These are phyloP conservation scores for Coranthus polyacanthus DNA, from an alignment of 2,797 vertebrate species.

Conservation along the genomic window DNA sequence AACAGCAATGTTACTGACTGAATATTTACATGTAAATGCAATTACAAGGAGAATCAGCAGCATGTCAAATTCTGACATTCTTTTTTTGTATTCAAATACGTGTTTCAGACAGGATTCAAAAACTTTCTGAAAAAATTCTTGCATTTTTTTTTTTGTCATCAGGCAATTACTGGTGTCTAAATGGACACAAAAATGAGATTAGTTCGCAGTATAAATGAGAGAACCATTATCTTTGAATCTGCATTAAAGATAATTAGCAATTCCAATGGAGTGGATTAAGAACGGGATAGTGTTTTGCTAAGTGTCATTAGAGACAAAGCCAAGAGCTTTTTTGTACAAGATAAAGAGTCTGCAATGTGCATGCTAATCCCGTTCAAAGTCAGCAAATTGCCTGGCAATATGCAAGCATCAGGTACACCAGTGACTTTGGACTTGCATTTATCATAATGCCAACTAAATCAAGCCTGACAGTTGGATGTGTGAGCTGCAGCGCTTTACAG, in stretches of 20 bases:
- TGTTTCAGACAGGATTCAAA: constrained; percentile 44
- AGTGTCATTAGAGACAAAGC: constrained; percentile 72
- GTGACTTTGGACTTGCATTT: constrained; percentile 51
- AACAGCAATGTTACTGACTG: constrained; percentile 19
- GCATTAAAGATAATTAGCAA: constrained; percentile 76
- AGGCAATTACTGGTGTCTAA: constrained; percentile 60
- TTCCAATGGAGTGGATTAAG: constrained; percentile 74
- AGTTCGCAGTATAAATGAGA: constrained; percentile 58
- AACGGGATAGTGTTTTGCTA: constrained; percentile 66
- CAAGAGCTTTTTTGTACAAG: constrained; percentile 57
- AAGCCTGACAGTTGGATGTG: constrained; percentile 48
- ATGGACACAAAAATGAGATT: constrained; percentile 65
- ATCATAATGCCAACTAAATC: constrained; percentile 57
- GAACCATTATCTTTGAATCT: constrained; percentile 75
- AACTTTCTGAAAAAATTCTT: constrained; percentile 29
- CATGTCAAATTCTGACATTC: constrained; percentile 18
- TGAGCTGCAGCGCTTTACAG: constrained; percentile 29
- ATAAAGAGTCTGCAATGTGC: constrained; percentile 49
- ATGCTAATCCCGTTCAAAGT: constrained; percentile 63
- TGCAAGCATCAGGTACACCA: constrained; percentile 52
- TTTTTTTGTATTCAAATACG: constrained; percentile 27
- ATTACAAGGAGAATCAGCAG: constrained; percentile 34
- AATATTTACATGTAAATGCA: constrained; percentile 35
- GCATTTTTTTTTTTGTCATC: constrained; percentile 27
- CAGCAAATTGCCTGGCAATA: constrained; percentile 53